phyloP scores from a whole-genome alignment of 2,797 vertebrate species.

The Natrix natrix region DNA sequence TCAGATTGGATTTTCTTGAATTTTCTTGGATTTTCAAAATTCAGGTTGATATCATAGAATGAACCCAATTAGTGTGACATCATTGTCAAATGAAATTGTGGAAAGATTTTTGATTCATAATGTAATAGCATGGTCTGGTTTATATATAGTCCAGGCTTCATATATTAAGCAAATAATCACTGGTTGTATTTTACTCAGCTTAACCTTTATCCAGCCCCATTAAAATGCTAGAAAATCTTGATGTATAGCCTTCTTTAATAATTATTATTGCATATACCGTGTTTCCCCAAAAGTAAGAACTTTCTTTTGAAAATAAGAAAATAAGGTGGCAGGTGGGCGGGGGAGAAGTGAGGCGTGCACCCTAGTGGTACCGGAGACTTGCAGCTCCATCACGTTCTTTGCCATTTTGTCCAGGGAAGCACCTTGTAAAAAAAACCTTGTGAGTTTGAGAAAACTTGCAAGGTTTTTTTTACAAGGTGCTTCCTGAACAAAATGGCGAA shows the following conservation, averaged over 20 bases:
- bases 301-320: too few species aligned
- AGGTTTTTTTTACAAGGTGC: too few species aligned
- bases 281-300: too few species aligned
- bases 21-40: not conserved
- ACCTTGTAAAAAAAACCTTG: too few species aligned
- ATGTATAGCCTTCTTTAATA: not conserved
- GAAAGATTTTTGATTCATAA: not conserved
- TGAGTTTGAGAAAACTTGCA: too few species aligned
- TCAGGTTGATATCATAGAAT: not conserved
- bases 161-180: not conserved
- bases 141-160: not conserved
- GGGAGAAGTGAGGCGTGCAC: too few species aligned
- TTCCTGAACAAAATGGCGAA: too few species aligned
- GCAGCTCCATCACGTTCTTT: too few species aligned
- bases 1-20: not conserved
- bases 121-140: not conserved
- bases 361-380: too few species aligned
- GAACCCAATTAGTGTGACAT: not conserved
- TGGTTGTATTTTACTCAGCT: not conserved
- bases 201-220: not conserved
- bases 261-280: not conserved
- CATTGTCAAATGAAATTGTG: not conserved
- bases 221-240: not conserved
- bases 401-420: too few species aligned
- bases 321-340: too few species aligned